Percentiles rank a stretch among this genome's conserved stretches.
These are phyloP conservation scores for Diglossa cyanea DNA, from an alignment of 2,797 vertebrate species.

Conservation along the genomic window DNA sequence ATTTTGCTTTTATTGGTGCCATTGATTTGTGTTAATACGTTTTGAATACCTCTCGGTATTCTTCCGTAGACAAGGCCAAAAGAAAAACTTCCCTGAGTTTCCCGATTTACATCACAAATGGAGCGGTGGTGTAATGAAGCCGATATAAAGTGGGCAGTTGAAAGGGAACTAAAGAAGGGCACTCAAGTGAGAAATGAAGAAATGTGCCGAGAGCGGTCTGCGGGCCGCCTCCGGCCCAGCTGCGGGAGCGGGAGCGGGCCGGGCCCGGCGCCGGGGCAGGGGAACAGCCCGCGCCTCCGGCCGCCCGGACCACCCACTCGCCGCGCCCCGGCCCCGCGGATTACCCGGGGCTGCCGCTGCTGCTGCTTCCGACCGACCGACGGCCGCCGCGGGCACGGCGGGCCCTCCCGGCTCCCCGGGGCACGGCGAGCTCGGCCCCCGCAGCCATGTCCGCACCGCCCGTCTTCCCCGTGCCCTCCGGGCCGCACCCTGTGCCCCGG, in stretches of 20 bases:
- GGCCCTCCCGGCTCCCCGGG: neutral
- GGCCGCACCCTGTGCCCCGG: too few species aligned
- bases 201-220: slow-evolving; percentile 86
- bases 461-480: rapidly evolving
- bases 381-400: neutral
- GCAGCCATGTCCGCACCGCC: neutral
- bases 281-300: slow-evolving; percentile 60
- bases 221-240: slow-evolving; percentile 74
- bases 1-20: slow-evolving; percentile 96
- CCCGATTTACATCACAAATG: slow-evolving; percentile 96
- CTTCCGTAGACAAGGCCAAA: slow-evolving; percentile 87
- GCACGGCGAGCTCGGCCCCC: neutral
- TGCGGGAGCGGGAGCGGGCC: slow-evolving; percentile 74
- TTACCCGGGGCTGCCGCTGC: slow-evolving; percentile 37
- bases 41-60: slow-evolving; percentile 99
- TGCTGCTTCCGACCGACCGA: neutral
- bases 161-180: slow-evolving; percentile 93
- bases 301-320: slow-evolving; percentile 78
- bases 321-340: neutral
- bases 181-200: slow-evolving; percentile 99
- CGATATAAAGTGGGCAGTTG: slow-evolving; percentile 90
- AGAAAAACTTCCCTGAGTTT: slow-evolving; percentile 90
- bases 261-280: slow-evolving; percentile 42
- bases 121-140: slow-evolving; percentile 85
- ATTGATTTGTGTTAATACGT: slow-evolving; percentile 99